Percentiles rank a stretch among this genome's conserved stretches.
Evolutionary conservation across 1,140 invertebrate species (phyloP).

Genomic region (Lutraria rhynchaena): DNA sequence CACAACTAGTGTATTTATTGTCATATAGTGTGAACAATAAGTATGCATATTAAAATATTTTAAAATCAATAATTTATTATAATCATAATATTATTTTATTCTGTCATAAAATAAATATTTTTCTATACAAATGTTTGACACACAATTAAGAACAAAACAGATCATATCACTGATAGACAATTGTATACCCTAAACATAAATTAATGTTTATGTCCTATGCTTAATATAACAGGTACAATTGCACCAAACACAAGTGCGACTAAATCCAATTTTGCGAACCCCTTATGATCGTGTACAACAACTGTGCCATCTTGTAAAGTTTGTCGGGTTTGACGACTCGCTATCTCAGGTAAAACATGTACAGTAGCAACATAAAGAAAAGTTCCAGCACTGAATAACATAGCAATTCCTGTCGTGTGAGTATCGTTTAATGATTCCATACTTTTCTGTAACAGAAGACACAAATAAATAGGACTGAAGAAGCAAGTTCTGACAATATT

Average conservation of each 20-base stretch:
- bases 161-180: neutral
- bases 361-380: conserved; percentile 99
- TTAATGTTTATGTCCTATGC: conserved; percentile 94
- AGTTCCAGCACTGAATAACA: conserved; percentile 99
- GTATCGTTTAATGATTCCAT: conserved; percentile 87
- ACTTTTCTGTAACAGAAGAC: conserved; percentile 80
- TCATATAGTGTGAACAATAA: too few species aligned
- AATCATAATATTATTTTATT: too few species aligned
- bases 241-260: conserved; percentile 92
- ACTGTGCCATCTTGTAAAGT: conserved; percentile 82
- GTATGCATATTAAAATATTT: too few species aligned
- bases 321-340: conserved; percentile 75
- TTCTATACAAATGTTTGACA: too few species aligned
- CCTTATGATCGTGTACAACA: conserved; percentile 83
- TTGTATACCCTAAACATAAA: neutral
- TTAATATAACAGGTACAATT: conserved; percentile 92
- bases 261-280: conserved; percentile 90
- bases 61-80: too few species aligned
- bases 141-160: too few species aligned
- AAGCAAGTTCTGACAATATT: too few species aligned
- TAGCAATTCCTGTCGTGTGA: conserved; percentile 96
- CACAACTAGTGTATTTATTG: too few species aligned
- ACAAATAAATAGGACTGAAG: too few species aligned
- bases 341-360: conserved; percentile 97
- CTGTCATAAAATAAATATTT: too few species aligned